Conservation (phyloP, 2,113 vertebrate species). For the Spilogale gracilis region DNA sequence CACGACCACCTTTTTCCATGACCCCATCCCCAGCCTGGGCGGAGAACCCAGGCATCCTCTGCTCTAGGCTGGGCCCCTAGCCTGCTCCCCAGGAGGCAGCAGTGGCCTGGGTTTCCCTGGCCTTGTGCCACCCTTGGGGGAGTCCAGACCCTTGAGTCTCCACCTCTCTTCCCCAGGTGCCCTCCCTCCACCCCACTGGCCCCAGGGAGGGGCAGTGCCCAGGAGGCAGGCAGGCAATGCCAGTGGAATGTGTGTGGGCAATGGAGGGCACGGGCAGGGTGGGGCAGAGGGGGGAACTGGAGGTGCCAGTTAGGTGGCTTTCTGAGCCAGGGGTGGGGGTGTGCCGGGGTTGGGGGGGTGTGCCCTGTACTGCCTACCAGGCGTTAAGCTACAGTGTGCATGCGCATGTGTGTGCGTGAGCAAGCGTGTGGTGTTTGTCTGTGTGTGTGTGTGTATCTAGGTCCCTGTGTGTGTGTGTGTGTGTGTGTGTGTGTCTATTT, state of each 20-base stretch:
- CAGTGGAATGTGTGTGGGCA: constrained; percentile 86
- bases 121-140: constrained; percentile 62
- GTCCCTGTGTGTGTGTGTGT: not conserved
- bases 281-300: constrained; percentile 83
- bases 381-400: constrained; percentile 41
- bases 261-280: constrained; percentile 83
- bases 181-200: constrained; percentile 79
- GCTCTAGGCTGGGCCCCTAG: constrained; percentile 66
- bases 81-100: constrained; percentile 69
- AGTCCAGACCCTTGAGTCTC: constrained; percentile 74
- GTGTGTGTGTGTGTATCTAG: constrained; percentile 20
- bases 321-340: constrained; percentile 82
- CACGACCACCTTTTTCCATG: constrained; percentile 87
- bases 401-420: not conserved
- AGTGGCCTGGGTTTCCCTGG: constrained; percentile 58
- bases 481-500: not conserved
- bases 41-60: constrained; percentile 79
- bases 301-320: constrained; percentile 85
- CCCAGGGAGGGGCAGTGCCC: constrained; percentile 83
- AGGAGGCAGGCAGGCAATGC: constrained; percentile 82
- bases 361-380: constrained; percentile 69
- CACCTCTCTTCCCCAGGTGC: constrained; percentile 81
- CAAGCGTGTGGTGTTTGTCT: not conserved
- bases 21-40: constrained; percentile 81
- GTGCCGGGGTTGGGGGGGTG: constrained; percentile 73